Base-by-base conservation (phyloP, 2,113 vertebrate genomes). In the Sphyrna mokarran region DNA sequence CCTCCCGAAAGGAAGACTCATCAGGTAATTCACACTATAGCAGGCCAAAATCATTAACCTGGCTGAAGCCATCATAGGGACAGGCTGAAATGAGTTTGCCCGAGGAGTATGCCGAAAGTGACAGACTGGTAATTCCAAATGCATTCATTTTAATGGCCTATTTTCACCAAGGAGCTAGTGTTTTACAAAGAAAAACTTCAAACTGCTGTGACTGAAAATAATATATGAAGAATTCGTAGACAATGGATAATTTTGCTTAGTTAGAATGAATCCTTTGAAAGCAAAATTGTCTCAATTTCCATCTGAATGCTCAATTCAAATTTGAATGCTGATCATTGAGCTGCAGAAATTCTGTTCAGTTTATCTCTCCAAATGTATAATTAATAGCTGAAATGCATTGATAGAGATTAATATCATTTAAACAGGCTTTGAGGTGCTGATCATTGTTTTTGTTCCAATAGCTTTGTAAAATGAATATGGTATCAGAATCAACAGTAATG, bases 321-420 rank as follows among this genome's bases (percentile, higher is more conserved):
- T 26, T 95, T 95, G 68, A 72, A 95, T 29, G 37, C 20, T 95
- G 40, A 95, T 95, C 37, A 72, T 16, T 95, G 20, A 95, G 68
- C 68, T 13, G 23, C n/a, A 95, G 37, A 95, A 72, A 95, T 72
- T 14, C 37, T 95, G 40, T 72, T 70, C 33, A 43, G 40, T 95
- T 95, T 95, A 72, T 95, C 68, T 94, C 16, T 70, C 66, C 37
- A 70, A 94, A 95, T 43, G 40, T 66, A 93, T 95, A 95, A 95
- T 95, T 95, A 72, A 95, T 70, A 43, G 69, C 54, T 89, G 40
- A 70, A 69, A 68, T 48, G 40, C 37, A 43, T 70, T 70, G 40
- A 72, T 95, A 29, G 69, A 48, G 93, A 95, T 72, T 95, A 95
- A 70, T 23, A 69, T 72, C 23, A 9, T 40, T 94, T 69, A 69